These are phyloP conservation scores for Galbula dea DNA, from an alignment of 2,113 vertebrate species.

Conservation along the genomic window DNA sequence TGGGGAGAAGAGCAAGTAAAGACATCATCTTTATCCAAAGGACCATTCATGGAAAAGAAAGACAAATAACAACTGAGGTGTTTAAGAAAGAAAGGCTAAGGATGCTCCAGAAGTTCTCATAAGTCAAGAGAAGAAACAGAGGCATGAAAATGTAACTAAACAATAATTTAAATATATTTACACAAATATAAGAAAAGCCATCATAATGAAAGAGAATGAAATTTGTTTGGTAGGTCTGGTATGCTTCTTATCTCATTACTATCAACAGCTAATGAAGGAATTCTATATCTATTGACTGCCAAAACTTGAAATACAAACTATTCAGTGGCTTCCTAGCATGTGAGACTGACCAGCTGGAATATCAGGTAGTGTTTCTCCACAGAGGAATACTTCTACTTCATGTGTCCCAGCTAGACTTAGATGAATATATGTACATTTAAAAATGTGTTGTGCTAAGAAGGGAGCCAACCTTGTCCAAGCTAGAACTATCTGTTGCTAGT, in stretches of 20 bases:
- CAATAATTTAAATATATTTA: too few species aligned
- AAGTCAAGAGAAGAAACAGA: neutral
- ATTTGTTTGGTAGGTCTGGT: neutral
- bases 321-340: neutral
- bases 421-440: neutral
- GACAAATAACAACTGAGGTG: neutral
- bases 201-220: neutral
- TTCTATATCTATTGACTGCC: neutral
- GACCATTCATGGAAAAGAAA: neutral
- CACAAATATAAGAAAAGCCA: neutral
- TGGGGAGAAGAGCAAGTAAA: neutral
- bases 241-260: neutral
- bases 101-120: neutral
- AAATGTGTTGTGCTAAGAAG: neutral
- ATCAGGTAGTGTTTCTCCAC: neutral
- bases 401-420: neutral
- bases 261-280: neutral
- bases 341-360: neutral
- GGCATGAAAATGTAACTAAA: neutral
- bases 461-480: neutral
- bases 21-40: neutral
- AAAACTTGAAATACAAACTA: neutral
- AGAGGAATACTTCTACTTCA: neutral
- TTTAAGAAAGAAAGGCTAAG: neutral
- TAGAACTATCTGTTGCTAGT: neutral